A percentile compares a stretch with the other conserved stretches of the same genome.
phyloP scores from a whole-genome alignment of 2,797 vertebrate genomes.

The Diceros bicornis region DNA sequence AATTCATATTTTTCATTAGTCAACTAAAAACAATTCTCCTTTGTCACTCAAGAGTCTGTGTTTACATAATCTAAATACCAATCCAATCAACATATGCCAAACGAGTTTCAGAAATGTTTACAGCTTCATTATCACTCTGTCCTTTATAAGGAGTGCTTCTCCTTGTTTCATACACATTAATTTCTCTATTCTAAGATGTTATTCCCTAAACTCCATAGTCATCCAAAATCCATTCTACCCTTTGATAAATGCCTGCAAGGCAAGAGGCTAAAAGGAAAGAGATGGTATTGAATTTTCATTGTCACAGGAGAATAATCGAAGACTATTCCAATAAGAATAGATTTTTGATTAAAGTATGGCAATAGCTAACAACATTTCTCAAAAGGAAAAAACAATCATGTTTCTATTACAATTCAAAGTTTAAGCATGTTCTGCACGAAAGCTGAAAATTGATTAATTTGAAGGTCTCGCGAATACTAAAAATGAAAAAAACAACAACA shows the following conservation, averaged over 20 bases:
- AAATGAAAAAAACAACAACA: background rate
- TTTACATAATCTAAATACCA: conserved; percentile 63
- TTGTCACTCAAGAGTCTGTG: conserved; percentile 30
- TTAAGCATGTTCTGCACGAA: conserved; percentile 15
- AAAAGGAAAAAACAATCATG: background rate
- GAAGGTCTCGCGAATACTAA: background rate
- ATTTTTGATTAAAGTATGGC: conserved; percentile 53
- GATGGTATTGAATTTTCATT: conserved; percentile 50
- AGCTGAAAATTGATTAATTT: background rate
- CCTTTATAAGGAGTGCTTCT: conserved; percentile 38
- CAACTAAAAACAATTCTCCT: conserved; percentile 31
- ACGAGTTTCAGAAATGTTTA: conserved; percentile 55
- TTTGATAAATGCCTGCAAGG: conserved; percentile 41
- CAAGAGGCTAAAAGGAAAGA: conserved; percentile 4
- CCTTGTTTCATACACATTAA: conserved; percentile 61
- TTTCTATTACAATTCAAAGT: conserved; percentile 23
- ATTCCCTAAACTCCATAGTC: conserved; percentile 5
- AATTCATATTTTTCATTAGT: conserved; percentile 42
- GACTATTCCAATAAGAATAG: conserved; percentile 31
- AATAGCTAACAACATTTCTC: background rate
- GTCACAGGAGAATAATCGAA: conserved; percentile 40
- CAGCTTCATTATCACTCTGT: conserved; percentile 50
- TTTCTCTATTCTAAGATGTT: conserved; percentile 23
- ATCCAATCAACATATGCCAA: conserved; percentile 59
- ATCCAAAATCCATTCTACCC: conserved; percentile 50